Evolutionary conservation across 2,888 invertebrate genomes (phyloP).

Genomic region (Diarsia dahlii): DNA sequence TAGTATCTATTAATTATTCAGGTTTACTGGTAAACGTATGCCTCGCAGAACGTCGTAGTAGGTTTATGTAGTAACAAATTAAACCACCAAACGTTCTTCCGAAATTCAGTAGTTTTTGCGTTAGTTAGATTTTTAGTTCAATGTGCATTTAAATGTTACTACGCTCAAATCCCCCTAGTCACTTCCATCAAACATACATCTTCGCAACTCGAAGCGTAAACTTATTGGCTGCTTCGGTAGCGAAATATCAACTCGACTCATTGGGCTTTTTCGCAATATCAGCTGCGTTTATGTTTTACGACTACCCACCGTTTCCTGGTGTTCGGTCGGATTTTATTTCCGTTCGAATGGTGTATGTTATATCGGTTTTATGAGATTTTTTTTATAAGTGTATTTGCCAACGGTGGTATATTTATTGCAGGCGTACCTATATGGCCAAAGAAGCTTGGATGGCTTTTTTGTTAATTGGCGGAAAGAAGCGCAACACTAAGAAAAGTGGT

Average conservation of each 20-base stretch:
- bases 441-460: neutral
- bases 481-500: too few species aligned
- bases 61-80: neutral
- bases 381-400: conserved; percentile 28
- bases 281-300: conserved; percentile 66
- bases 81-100: neutral
- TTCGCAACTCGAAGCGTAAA: conserved; percentile 51
- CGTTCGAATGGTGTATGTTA: conserved; percentile 48
- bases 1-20: neutral
- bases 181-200: conserved; percentile 49
- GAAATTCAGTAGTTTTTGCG: neutral
- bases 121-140: neutral
- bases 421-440: neutral
- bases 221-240: conserved; percentile 72
- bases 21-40: too few species aligned
- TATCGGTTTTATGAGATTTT: conserved; percentile 40
- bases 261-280: conserved; percentile 68
- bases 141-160: neutral
- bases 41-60: too few species aligned
- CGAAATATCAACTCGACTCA: conserved; percentile 72
- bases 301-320: conserved; percentile 57
- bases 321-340: conserved; percentile 60
- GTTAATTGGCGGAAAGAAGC: too few species aligned
- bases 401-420: neutral
- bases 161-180: neutral